Conservation (phyloP, 2,888 invertebrate genomes). For the Aphrophora alni region DNA sequence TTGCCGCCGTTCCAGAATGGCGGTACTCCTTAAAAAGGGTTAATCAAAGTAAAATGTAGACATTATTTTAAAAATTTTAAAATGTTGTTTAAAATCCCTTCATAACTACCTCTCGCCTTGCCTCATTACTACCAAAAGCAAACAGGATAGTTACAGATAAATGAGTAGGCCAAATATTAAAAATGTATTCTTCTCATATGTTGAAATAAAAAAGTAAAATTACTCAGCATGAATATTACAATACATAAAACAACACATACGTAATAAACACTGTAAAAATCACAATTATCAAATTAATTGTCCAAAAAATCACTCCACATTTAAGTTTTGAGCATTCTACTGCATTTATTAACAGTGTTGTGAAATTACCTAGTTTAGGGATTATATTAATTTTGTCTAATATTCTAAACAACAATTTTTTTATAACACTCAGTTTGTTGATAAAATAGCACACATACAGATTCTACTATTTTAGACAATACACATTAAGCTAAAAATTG, state of each 20-base stretch:
- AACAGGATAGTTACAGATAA: too few relatives aligned
- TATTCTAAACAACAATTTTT: slow-evolving; percentile 25
- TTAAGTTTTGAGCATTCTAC: slow-evolving; percentile 31
- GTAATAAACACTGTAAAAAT: not conserved
- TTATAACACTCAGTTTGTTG: slow-evolving; percentile 26
- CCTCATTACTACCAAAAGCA: too few relatives aligned
- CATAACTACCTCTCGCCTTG: too few relatives aligned
- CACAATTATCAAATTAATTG: not conserved
- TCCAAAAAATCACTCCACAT: not conserved
- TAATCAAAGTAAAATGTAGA: too few relatives aligned
- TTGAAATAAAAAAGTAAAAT: not conserved
- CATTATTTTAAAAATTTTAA: too few relatives aligned
- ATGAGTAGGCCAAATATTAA: too few relatives aligned
- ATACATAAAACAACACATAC: not conserved
- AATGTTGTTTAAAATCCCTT: too few relatives aligned
- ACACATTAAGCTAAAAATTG: slow-evolving; percentile 30
- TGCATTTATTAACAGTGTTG: slow-evolving; percentile 22
- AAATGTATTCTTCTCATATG: not conserved
- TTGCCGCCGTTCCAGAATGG: too few relatives aligned
- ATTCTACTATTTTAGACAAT: not conserved
- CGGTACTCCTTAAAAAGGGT: too few relatives aligned
- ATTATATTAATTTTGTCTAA: not conserved
- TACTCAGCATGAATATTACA: not conserved
- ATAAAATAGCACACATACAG: not conserved
- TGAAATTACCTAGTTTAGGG: not conserved